Evolutionary conservation across 1,140 invertebrate genomes (phyloP), one percentile per base, ranked within the genome.

Genomic region (Temnothorax nylanderi): DNA sequence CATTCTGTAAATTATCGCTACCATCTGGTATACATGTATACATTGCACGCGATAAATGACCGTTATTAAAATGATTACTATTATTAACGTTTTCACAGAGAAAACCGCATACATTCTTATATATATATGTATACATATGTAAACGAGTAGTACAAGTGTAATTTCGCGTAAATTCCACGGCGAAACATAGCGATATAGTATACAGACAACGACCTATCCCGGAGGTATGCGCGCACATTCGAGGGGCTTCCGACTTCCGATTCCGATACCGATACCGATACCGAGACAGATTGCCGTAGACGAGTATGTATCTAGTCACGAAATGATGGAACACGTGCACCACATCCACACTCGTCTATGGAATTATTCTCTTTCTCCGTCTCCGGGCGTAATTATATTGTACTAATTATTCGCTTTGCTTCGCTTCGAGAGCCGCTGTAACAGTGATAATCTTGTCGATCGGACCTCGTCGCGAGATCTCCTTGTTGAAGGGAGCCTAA

Each of bases 221-320:
- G 5, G 4, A 2, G n/a, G n/a, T 54, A 41, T 16, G n/a, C 21
- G n/a, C 21, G 41, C 11, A 47, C n/a, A 54, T 54, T 60, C 34
- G 16, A 88, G 54, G 11, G 44, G 7, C 26, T 87, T 32, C 58
- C 44, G 86, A 87, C 26, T 26, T 26, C 1, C 26, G 26, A 26
- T 26, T 1, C 58, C 44, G 86, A 87, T 87, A 90, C 81, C 51
- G 37, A 37, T n/a, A n/a, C n/a, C n/a, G n/a, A n/a, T 26, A 26
- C 26, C 26, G 89, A 89, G 89, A 93, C 95, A 95, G 95, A 96
- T 95, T 95, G 95, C 96, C 96, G 96, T 97, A 97, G 97, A 97
- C 97, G 97, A 97, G 97, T 97, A 97, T 97, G 97, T 97, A 97
- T 97, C 97, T 97, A 97, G 97, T 97, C 97, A 97, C 96, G 96